A percentile compares a stretch with the other conserved stretches of the same genome.
These are phyloP conservation scores for Tinamus guttatus DNA, from an alignment of 2,113 vertebrate genomes.

Conservation along the genomic window DNA sequence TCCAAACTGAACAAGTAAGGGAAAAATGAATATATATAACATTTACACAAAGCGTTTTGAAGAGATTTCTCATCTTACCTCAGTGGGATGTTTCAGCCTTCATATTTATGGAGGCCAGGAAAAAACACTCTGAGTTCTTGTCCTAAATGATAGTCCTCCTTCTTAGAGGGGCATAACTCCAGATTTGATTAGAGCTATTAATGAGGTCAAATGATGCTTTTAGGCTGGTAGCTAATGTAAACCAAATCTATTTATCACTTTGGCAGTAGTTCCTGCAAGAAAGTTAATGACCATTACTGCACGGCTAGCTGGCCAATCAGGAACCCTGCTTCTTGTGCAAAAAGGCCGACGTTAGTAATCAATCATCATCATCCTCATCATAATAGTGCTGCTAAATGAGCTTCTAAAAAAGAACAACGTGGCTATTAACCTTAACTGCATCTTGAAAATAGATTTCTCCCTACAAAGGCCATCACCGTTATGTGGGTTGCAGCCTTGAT, in stretches of 20 bases:
- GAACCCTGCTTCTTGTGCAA: constrained; percentile 40
- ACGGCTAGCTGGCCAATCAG: constrained; percentile 45
- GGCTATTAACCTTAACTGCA: constrained; percentile 58
- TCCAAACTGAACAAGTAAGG: background rate
- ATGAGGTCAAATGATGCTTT: constrained; percentile 69
- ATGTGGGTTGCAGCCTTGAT: constrained; percentile 31
- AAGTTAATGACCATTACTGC: constrained; percentile 64
- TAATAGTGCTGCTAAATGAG: constrained; percentile 62
- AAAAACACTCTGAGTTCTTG: background rate
- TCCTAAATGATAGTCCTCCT: background rate
- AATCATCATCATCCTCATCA: constrained; percentile 58
- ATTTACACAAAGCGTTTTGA: constrained; percentile 1
- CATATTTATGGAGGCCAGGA: background rate
- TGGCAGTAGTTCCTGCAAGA: constrained; percentile 55
- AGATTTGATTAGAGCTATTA: constrained; percentile 58
- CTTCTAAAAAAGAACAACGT: constrained; percentile 58
- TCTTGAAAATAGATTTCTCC: constrained; percentile 55
- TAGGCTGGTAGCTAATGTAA: constrained; percentile 60
- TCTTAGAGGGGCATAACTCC: constrained; percentile 3
- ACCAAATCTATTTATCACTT: constrained; percentile 73
- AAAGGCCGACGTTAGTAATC: constrained; percentile 61
- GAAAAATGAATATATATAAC: background rate
- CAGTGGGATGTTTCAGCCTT: background rate
- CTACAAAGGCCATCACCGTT: background rate
- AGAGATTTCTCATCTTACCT: background rate